Conservation (phyloP, 2,888 invertebrate species). For the Erebia aethiops region DNA sequence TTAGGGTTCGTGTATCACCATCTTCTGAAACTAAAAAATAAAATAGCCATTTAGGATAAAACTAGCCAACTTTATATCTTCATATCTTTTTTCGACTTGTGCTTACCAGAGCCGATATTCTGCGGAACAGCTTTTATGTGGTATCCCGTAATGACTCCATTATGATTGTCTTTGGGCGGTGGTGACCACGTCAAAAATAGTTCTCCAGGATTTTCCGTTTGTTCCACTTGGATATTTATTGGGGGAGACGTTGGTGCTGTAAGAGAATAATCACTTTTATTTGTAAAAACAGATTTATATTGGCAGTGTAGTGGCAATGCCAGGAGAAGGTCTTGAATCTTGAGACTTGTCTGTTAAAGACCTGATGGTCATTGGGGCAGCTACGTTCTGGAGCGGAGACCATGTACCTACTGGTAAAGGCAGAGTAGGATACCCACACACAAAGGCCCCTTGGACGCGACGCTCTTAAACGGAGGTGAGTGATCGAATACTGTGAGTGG, state of each 20-base stretch:
- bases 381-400: too few relatives aligned
- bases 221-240: slow-evolving; percentile 65
- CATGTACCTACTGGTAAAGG: too few relatives aligned
- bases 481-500: too few relatives aligned
- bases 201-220: slow-evolving; percentile 72
- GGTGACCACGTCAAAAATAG: slow-evolving; percentile 69
- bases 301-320: too few relatives aligned
- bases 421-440: too few relatives aligned
- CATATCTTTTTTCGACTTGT: too few relatives aligned
- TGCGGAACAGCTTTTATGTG: slow-evolving; percentile 73
- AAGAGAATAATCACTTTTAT: slow-evolving; percentile 27
- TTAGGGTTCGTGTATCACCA: slow-evolving; percentile 64
- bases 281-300: not conserved
- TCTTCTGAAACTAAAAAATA: slow-evolving; percentile 58
- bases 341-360: too few relatives aligned
- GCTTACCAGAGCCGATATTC: slow-evolving; percentile 57
- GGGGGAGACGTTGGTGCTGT: slow-evolving; percentile 74
- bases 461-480: too few relatives aligned
- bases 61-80: not conserved
- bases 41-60: not conserved
- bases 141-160: slow-evolving; percentile 71
- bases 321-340: too few relatives aligned
- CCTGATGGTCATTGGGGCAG: too few relatives aligned
- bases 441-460: too few relatives aligned
- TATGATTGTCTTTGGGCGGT: slow-evolving; percentile 68